These are phyloP conservation scores for Oncorhynchus kisutch DNA, from an alignment of 2,113 vertebrate genomes.

Conservation along the genomic window DNA sequence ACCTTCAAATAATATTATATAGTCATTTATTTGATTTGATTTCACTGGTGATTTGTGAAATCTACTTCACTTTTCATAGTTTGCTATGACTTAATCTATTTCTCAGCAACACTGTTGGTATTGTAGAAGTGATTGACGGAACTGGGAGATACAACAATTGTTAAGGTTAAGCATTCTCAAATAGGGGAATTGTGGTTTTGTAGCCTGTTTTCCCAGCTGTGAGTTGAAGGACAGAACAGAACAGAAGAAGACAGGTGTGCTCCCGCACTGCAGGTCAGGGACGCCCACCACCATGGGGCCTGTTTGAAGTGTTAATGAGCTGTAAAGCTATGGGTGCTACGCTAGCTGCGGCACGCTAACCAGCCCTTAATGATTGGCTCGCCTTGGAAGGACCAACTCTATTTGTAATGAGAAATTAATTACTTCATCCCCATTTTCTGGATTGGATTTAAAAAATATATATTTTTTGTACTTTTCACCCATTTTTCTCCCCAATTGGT, in stretches of 20 bases:
- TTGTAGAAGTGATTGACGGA: background rate
- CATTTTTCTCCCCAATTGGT: too few species aligned
- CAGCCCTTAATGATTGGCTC: background rate
- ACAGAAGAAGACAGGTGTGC: slow-evolving; percentile 8
- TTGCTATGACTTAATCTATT: background rate
- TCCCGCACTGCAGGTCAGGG: background rate
- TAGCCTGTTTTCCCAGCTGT: background rate
- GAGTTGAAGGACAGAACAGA: slow-evolving; percentile 1
- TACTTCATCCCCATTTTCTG: background rate
- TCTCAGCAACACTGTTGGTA: background rate
- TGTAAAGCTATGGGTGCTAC: background rate
- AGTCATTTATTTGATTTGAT: background rate
- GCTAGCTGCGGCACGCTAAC: background rate
- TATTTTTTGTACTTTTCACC: too few species aligned
- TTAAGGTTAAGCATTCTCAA: background rate
- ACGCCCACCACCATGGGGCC: background rate
- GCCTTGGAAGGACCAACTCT: background rate
- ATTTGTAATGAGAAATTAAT: background rate
- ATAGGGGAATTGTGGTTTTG: background rate
- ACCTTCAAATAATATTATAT: background rate
- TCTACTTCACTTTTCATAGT: background rate
- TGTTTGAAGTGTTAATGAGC: background rate
- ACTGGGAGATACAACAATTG: background rate
- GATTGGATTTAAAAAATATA: too few species aligned
- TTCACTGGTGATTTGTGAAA: background rate